Evolutionary conservation across 2,888 invertebrate genomes (phyloP).

Genomic region (Cynaeus angustus): DNA sequence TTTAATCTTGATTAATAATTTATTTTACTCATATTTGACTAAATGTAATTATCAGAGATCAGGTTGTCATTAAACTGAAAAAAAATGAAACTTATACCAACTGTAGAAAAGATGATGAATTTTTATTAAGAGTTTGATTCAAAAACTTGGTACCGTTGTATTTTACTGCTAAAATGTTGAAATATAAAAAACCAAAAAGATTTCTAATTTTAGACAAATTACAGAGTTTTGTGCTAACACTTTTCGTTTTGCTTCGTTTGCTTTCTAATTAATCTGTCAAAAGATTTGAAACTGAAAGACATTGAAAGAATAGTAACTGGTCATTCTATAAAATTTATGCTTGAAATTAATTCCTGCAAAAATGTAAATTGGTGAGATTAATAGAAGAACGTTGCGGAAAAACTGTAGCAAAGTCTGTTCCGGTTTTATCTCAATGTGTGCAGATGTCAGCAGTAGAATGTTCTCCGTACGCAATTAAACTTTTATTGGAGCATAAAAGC

Average conservation of each 20-base stretch:
- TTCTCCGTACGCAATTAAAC: constrained; percentile 62
- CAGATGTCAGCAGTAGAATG: constrained; percentile 61
- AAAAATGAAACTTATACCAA: too few relatives aligned
- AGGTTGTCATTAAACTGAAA: too few relatives aligned
- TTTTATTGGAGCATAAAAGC: constrained; percentile 63
- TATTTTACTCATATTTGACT: too few relatives aligned
- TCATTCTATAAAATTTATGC: constrained; percentile 36
- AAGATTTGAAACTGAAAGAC: constrained; percentile 6
- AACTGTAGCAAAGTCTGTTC: constrained; percentile 50
- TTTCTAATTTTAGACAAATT: too few relatives aligned
- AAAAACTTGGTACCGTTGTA: too few relatives aligned
- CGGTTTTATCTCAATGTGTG: constrained; percentile 60
- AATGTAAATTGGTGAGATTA: constrained; percentile 43
- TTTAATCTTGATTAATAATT: too few relatives aligned
- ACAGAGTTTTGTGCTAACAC: background rate
- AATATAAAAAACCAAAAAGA: too few relatives aligned
- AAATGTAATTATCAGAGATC: too few relatives aligned
- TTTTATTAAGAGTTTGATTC: too few relatives aligned
- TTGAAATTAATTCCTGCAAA: constrained; percentile 49
- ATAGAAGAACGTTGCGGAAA: constrained; percentile 52
- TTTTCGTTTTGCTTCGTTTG: background rate
- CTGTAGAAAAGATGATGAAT: too few relatives aligned
- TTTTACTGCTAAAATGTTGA: too few relatives aligned
- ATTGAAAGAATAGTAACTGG: constrained; percentile 13
- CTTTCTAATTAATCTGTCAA: too few relatives aligned